Evolutionary conservation across 2,113 vertebrate genomes (phyloP), one percentile per base, ranked within the genome.

Genomic region (Gasterosteus aculeatus): DNA sequence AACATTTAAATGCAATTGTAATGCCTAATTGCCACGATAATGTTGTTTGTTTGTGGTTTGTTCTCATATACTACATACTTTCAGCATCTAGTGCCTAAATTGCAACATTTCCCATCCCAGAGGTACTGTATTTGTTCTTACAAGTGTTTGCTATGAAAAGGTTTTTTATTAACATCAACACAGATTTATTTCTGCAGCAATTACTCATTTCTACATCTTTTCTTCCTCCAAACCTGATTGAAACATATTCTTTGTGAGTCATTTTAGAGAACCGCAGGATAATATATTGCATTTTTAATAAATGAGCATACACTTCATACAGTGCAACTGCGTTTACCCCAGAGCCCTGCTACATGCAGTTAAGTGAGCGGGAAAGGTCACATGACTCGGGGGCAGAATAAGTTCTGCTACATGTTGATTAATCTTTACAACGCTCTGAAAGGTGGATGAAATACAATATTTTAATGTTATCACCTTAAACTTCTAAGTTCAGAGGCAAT

Each of bases 271-370:
- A 76, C 38, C 77, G 61, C 65, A 73, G 26, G 65, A 77, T 82
- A 83, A 88, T 87, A 79, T 83, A 86, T 87, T 83, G 78, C 73
- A 80, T 84, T 81, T 82, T 76, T 80, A 77, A 81, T 82, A 86
- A 81, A 84, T 84, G 78, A 82, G 77, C 59, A 59, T 74, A 69
- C 35, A 65, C 71, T 69, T 49, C 74, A 72, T 70, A 35, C 75
- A 63, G 10, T 56, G 49, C 79, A 58, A 6, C 87, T 83, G 86
- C 18, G 12, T 90, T 90, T 60, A 85, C 60, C 75, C 77, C 77
- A 47, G 4, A 56, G 78, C 83, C 15, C 11, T 62, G 46, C 54
- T n/a, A 0, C 54, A 64, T n/a, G 14, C 51, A 89, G 75, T 78
- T 59, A 84, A 83, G 42, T 71, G 68, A 87, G 69, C 61, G 74